Conservation (phyloP, 2,888 invertebrate genomes). For the Himalopsyche tibetana region DNA sequence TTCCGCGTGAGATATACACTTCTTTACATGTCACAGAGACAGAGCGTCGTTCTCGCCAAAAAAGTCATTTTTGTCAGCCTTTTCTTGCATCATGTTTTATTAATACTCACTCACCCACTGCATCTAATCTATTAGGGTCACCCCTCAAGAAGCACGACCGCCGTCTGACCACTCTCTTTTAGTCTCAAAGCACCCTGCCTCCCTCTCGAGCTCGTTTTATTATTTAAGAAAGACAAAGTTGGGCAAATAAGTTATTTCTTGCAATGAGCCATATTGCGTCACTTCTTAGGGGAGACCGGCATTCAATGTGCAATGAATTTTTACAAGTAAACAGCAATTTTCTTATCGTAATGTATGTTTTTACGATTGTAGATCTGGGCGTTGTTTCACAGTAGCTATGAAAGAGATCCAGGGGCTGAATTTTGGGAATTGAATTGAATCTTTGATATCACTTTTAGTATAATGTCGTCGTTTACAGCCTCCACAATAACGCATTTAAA, state of each 20-base stretch:
- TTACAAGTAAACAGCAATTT: slow-evolving; percentile 41
- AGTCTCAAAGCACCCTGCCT: slow-evolving; percentile 11
- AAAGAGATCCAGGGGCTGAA: background rate
- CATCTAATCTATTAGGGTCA: slow-evolving; percentile 38
- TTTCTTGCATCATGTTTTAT: slow-evolving; percentile 41
- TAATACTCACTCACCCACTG: slow-evolving; percentile 38
- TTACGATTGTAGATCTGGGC: slow-evolving; percentile 1
- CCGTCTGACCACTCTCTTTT: slow-evolving; percentile 31
- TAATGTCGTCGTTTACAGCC: too few relatives aligned
- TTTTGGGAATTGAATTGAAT: background rate
- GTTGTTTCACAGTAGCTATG: background rate
- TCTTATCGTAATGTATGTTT: slow-evolving; percentile 42
- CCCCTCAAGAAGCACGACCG: slow-evolving; percentile 31
- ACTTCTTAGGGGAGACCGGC: slow-evolving; percentile 35
- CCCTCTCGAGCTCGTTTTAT: slow-evolving; percentile 44
- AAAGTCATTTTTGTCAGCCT: slow-evolving; percentile 32
- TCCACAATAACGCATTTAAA: too few relatives aligned
- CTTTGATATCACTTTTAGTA: too few relatives aligned
- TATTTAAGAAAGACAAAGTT: slow-evolving; percentile 52
- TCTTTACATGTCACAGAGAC: background rate
- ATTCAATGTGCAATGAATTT: slow-evolving; percentile 41
- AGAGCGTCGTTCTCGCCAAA: background rate
- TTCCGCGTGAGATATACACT: background rate
- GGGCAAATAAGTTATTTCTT: slow-evolving; percentile 45
- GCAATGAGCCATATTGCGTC: slow-evolving; percentile 46